Conservation (phyloP, 1,140 invertebrate genomes). For the Heliconius congener region DNA sequence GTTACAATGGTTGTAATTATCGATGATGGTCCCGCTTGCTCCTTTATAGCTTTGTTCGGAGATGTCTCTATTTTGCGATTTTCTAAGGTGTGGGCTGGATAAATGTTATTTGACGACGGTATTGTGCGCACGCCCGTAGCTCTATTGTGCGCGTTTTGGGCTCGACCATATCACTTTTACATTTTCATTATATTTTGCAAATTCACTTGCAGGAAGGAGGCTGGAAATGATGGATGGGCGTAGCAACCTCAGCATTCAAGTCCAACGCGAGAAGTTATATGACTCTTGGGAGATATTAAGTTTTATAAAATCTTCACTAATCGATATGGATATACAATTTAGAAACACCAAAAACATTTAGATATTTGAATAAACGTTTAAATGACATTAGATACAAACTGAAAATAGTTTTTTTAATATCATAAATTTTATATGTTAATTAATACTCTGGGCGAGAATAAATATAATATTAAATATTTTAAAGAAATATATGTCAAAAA, state of each 20-base stretch:
- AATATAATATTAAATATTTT: no score
- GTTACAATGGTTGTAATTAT: slow-evolving; percentile 78
- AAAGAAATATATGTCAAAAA: no score
- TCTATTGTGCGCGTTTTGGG: slow-evolving; percentile 66
- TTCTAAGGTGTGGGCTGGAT: slow-evolving; percentile 79
- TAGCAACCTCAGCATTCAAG: slow-evolving; percentile 46
- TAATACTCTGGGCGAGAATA: no score
- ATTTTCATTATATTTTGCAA: slow-evolving; percentile 73
- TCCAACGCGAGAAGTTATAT: slow-evolving; percentile 68
- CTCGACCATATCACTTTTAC: slow-evolving; percentile 75
- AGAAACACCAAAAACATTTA: neutral
- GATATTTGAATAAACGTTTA: no score
- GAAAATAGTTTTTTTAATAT: no score
- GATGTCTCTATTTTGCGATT: slow-evolving; percentile 80
- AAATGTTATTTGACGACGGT: slow-evolving; percentile 80
- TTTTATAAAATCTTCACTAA: neutral
- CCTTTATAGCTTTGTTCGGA: slow-evolving; percentile 65
- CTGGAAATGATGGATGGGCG: slow-evolving; percentile 71
- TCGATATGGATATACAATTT: neutral
- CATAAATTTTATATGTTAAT: no score
- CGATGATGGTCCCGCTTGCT: slow-evolving; percentile 66
- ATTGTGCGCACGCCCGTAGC: slow-evolving; percentile 71
- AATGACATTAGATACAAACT: no score
- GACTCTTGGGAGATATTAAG: slow-evolving; percentile 57
- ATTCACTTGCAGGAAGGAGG: slow-evolving; percentile 66